Percentiles rank a stretch among this genome's conserved stretches.
These are phyloP conservation scores for Ceratosolen solmsi DNA, from an alignment of 1,140 invertebrate genomes.

Conservation along the genomic window DNA sequence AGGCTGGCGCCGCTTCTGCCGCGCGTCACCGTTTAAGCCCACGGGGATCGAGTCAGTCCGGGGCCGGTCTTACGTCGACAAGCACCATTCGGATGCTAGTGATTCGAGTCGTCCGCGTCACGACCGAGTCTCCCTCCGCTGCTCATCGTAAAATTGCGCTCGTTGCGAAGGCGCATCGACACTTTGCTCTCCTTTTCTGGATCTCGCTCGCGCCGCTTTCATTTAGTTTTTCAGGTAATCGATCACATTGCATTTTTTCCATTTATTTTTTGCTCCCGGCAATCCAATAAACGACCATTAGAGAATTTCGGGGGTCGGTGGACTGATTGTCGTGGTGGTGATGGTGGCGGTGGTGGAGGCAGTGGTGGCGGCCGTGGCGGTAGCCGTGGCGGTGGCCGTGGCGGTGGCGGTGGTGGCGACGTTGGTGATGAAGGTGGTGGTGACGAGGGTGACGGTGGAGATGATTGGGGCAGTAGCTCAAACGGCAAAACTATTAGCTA, in stretches of 20 bases:
- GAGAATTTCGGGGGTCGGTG: too few species aligned
- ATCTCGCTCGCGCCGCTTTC: too few species aligned
- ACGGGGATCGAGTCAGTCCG: conserved; percentile 37
- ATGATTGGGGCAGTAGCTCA: too few species aligned
- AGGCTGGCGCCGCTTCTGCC: conserved; percentile 20
- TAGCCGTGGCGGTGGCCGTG: too few species aligned
- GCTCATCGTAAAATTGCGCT: background rate
- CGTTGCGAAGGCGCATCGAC: background rate
- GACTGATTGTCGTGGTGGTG: too few species aligned
- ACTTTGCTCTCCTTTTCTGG: background rate
- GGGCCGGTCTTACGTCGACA: background rate
- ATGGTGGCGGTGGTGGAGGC: too few species aligned
- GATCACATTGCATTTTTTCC: background rate
- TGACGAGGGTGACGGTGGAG: too few species aligned
- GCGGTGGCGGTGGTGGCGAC: too few species aligned
- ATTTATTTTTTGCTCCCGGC: background rate
- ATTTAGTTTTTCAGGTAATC: background rate
- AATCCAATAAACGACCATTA: too few species aligned
- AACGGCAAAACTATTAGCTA: too few species aligned
- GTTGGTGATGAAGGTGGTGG: too few species aligned
- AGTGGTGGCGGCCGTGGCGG: too few species aligned
- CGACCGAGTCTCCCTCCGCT: background rate
- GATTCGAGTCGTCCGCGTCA: background rate
- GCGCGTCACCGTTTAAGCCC: conserved; percentile 30
- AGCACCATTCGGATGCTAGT: conserved; percentile 6